Base-by-base conservation (phyloP, 35 echinoderm and acorn worm species). In the Chiridota heheva region DNA sequence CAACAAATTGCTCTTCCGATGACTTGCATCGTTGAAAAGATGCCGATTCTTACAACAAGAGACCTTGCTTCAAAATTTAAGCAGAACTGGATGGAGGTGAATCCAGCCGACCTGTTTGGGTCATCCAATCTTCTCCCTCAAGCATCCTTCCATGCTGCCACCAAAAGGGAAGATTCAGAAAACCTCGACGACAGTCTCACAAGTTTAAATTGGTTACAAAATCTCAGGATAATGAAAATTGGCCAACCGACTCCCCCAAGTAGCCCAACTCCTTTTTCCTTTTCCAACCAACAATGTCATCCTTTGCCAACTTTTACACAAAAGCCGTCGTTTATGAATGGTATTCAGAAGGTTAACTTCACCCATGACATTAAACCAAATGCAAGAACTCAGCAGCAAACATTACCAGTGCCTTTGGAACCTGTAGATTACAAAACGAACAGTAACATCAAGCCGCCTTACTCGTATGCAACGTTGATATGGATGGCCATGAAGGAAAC, bases 401-500 rank as follows among this genome's bases (percentile, higher is more conserved):
- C 75, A 61, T 36, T 60, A 17, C 42, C 51, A 28, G 49, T 78
- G 27, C 75, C 49, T 29, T n/a, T n/a, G n/a, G 75, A 78, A 27
- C 3, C 31, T 26, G 29, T 92, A 38, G 95, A 98, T 43, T 98
- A 98, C 77, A 98, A 89, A 67, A 84, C 63, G 42, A 92, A 98
- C 51, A 53, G 81, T 33, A 65, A 70, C 43, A 77, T 98, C 1
- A 98, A 98, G 69, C 95, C 95, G 8, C 95, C 95, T 0, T 98
- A 91, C 67, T 91, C 88, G 8, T 98, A 98, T 63, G 90, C 95
- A 1, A 98, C 95, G 2, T 65, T 98, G 30, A 98, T 98, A 73
- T 98, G 95, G 85, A 98, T 98, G 95, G 95, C 95, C 31, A 98
- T 98, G 95, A 98, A 98, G 38, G 89, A 88, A n/a, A 88, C 95